A percentile compares a stretch with the other conserved stretches of the same genome.
Evolutionary conservation across 1,140 invertebrate species (phyloP).

Genomic region (Pseudachorutes palmiensis): DNA sequence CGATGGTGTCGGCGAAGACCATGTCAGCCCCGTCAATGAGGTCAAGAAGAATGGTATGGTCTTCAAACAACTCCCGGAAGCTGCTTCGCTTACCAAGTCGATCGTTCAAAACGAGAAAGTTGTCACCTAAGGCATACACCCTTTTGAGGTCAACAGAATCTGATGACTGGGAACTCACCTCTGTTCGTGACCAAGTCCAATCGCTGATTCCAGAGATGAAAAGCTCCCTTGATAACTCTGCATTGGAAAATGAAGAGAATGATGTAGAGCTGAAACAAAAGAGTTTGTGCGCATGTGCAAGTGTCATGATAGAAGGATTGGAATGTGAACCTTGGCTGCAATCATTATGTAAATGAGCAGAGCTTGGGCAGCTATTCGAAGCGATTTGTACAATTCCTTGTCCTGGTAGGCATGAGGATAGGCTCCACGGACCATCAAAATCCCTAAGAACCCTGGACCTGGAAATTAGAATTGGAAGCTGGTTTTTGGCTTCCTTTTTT

Average conservation of each 20-base stretch:
- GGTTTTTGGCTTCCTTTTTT: neutral
- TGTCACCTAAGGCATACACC: neutral
- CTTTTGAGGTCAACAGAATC: neutral
- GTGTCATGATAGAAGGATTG: neutral
- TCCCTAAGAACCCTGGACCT: neutral
- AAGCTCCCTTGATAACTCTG: constrained; percentile 17
- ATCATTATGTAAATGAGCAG: neutral
- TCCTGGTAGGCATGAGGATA: neutral
- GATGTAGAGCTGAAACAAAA: constrained; percentile 9
- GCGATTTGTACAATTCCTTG: neutral
- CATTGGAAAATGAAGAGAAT: constrained; percentile 21
- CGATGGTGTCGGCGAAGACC: constrained; percentile 19
- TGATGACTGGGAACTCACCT: neutral
- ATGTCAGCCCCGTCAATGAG: constrained; percentile 20
- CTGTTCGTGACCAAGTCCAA: constrained; percentile 14
- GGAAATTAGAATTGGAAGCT: neutral
- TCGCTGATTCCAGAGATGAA: constrained; percentile 22
- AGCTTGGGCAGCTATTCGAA: neutral
- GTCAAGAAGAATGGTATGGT: constrained; percentile 20
- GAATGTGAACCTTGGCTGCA: neutral
- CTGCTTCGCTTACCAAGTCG: constrained; percentile 13
- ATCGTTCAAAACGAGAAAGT: neutral
- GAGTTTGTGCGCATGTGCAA: neutral
- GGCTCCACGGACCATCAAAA: neutral
- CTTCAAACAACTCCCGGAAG: constrained; percentile 22